phyloP scores from a whole-genome alignment of 1,140 invertebrate species.

The Nylanderia fulva region DNA sequence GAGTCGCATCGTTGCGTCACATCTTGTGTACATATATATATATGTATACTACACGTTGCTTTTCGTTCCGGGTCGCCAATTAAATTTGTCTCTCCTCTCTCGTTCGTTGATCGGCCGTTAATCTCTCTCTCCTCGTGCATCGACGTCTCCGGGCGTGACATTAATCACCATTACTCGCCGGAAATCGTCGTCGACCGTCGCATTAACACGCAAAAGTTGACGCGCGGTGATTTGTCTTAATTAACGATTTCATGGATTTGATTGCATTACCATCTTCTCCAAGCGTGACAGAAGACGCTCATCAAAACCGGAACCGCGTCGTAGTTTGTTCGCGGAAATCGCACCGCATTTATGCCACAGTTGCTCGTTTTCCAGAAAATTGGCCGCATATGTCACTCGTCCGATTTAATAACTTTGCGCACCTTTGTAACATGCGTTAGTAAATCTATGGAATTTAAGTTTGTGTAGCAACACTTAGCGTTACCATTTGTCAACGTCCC shows the following conservation, averaged over 20 bases:
- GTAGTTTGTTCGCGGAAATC: conserved; percentile 38
- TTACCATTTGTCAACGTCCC: background rate
- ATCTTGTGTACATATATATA: too few species aligned
- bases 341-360: background rate
- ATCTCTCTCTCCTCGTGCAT: conserved; percentile 61
- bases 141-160: conserved; percentile 41
- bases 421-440: background rate
- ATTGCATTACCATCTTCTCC: conserved; percentile 39
- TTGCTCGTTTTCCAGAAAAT: background rate
- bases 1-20: conserved; percentile 4
- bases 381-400: background rate
- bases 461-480: background rate
- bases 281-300: conserved; percentile 30
- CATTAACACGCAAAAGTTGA: conserved; percentile 42
- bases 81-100: conserved; percentile 59
- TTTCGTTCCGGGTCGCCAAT: conserved; percentile 38
- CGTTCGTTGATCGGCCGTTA: conserved; percentile 60
- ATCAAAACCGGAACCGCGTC: conserved; percentile 32
- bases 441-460: conserved; percentile 13
- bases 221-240: conserved; percentile 55
- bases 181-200: background rate
- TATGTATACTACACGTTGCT: background rate
- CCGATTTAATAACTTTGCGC: background rate
- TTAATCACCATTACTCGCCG: conserved; percentile 56
- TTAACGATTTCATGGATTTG: conserved; percentile 50